phyloP scores from a whole-genome alignment of 2,113 vertebrate genomes.

The Bubo bubo region DNA sequence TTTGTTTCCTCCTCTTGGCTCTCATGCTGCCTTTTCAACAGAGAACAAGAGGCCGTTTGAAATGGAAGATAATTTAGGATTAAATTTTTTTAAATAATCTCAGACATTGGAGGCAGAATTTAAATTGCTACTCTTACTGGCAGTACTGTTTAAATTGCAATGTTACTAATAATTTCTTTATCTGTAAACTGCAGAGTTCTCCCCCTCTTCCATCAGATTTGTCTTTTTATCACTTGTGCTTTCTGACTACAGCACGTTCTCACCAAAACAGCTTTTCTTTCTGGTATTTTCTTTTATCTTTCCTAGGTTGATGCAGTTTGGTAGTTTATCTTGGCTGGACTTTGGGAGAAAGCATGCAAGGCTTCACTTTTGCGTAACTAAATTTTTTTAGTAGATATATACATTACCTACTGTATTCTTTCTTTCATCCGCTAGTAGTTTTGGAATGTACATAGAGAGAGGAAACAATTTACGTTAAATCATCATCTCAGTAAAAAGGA shows the following conservation, averaged over 20 bases:
- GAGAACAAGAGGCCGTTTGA: neutral
- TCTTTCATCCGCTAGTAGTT: neutral
- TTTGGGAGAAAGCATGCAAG: neutral
- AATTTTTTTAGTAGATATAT: neutral
- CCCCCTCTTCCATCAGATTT: neutral
- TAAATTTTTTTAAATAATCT: neutral
- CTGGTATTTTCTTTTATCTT: neutral
- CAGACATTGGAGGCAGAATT: neutral
- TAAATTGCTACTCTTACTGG: neutral
- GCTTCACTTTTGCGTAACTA: neutral
- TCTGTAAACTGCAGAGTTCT: neutral
- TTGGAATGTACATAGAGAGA: neutral
- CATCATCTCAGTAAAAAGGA: neutral
- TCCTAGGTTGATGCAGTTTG: neutral
- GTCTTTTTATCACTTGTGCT: neutral
- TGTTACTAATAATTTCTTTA: neutral
- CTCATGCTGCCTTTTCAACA: neutral
- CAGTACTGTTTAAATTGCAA: neutral
- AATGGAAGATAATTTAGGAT: neutral
- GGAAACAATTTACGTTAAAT: neutral
- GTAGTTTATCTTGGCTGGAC: neutral
- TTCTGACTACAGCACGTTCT: neutral
- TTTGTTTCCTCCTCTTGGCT: neutral
- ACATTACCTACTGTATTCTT: rapidly evolving
- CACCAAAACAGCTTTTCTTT: neutral